Percentiles rank a stretch among this genome's conserved stretches.
These are phyloP conservation scores for Agriotes lineatus DNA, from an alignment of 2,888 invertebrate genomes.

Conservation along the genomic window DNA sequence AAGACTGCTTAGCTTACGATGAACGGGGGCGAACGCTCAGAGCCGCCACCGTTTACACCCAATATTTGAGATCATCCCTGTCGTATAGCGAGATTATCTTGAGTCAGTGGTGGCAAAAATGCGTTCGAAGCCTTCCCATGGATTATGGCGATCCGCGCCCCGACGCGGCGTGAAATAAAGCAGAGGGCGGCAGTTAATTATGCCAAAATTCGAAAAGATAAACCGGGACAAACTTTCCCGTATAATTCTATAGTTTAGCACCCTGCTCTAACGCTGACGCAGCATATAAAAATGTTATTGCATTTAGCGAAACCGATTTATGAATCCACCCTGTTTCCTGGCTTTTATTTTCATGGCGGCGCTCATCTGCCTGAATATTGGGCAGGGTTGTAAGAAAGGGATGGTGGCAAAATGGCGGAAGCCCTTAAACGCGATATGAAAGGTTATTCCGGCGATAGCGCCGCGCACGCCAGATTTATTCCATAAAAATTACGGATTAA, in stretches of 20 bases:
- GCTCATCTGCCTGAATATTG: slow-evolving; percentile 43
- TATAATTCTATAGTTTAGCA: slow-evolving; percentile 23
- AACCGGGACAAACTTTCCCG: background rate
- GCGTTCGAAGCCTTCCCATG: slow-evolving; percentile 24
- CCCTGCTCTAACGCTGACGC: slow-evolving; percentile 39
- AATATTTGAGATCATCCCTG: slow-evolving; percentile 49
- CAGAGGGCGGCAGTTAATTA: background rate
- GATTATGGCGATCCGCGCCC: no score
- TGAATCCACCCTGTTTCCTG: slow-evolving; percentile 46
- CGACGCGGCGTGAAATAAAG: no score
- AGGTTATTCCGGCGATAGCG: background rate
- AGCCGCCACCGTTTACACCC: slow-evolving; percentile 49
- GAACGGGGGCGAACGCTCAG: slow-evolving; percentile 40
- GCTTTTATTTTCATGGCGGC: slow-evolving; percentile 44
- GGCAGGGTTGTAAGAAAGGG: slow-evolving; percentile 27
- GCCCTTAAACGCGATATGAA: background rate
- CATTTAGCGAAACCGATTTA: slow-evolving; percentile 46
- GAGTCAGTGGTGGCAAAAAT: slow-evolving; percentile 38
- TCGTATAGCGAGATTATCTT: slow-evolving; percentile 40
- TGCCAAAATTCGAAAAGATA: slow-evolving; percentile 10
- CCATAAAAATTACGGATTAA: no score
- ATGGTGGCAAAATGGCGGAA: slow-evolving; percentile 26
- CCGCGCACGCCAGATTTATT: no score
- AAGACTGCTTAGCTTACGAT: slow-evolving; percentile 50
- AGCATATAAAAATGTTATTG: slow-evolving; percentile 45